phyloP scores from a whole-genome alignment of 2,888 invertebrate genomes.

The Boloria euphrosyne region DNA sequence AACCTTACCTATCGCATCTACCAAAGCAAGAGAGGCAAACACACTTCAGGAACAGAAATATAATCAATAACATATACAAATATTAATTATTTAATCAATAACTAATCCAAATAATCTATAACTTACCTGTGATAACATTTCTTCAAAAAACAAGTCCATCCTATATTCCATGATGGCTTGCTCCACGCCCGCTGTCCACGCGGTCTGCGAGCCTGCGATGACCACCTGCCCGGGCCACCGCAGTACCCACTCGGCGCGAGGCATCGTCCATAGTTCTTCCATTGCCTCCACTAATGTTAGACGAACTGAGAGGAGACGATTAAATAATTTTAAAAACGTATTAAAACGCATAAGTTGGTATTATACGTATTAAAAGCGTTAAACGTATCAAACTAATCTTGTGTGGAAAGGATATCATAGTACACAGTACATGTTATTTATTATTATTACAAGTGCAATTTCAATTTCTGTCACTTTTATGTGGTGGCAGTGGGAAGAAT shows the following conservation, averaged over 20 bases:
- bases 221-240: slow-evolving; percentile 91
- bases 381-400: too few relatives aligned
- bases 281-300: slow-evolving; percentile 67
- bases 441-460: too few relatives aligned
- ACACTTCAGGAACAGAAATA: too few relatives aligned
- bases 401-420: background rate
- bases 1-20: too few relatives aligned
- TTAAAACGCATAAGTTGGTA: too few relatives aligned
- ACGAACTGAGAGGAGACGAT: slow-evolving; percentile 54
- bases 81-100: too few relatives aligned
- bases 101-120: background rate
- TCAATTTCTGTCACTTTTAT: background rate
- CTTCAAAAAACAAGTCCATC: slow-evolving; percentile 76
- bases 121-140: slow-evolving; percentile 79
- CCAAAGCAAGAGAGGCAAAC: too few relatives aligned
- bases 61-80: too few relatives aligned
- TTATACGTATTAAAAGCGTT: background rate
- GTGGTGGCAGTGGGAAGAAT: too few relatives aligned
- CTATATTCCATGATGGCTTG: slow-evolving; percentile 79
- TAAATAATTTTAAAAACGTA: too few relatives aligned
- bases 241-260: slow-evolving; percentile 86
- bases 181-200: slow-evolving; percentile 89
- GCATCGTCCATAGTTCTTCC: slow-evolving; percentile 58
- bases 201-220: slow-evolving; percentile 88
- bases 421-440: background rate